phyloP scores from a whole-genome alignment of 2,797 vertebrate genomes.

The Anguilla megastoma region DNA sequence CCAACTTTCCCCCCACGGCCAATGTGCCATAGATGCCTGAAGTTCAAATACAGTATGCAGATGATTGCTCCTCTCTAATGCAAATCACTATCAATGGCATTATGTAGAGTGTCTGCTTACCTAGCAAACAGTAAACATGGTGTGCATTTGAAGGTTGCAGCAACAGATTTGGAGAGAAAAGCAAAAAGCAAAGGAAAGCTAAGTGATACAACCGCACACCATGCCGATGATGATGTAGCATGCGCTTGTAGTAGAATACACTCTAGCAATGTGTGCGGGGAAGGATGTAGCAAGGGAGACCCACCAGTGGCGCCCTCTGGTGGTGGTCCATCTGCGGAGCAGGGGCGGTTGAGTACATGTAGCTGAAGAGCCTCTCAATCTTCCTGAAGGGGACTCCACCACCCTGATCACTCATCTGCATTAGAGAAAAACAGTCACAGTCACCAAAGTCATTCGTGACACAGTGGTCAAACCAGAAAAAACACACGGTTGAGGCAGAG shows the following conservation, averaged over 20 bases:
- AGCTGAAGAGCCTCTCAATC: conserved; percentile 92
- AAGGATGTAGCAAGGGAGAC: conserved; percentile 25
- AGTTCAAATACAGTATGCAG: not conserved
- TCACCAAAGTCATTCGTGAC: not conserved
- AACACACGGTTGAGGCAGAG: not conserved
- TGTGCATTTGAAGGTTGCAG: too few species aligned
- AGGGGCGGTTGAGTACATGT: conserved; percentile 93
- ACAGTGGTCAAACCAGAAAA: not conserved
- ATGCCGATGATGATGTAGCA: too few species aligned
- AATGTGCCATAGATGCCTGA: too few species aligned
- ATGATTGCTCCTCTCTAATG: not conserved
- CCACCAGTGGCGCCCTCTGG: conserved; percentile 79
- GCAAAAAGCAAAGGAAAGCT: not conserved
- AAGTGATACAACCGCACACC: not conserved
- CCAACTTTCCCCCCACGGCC: too few species aligned
- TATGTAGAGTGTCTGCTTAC: not conserved
- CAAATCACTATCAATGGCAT: not conserved
- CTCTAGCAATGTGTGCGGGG: not conserved
- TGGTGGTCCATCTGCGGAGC: conserved; percentile 77
- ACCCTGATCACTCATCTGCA: conserved; percentile 88
- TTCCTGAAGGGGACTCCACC: conserved; percentile 86
- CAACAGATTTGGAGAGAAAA: not conserved
- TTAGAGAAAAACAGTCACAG: conserved; percentile 26
- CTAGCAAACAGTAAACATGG: not conserved
- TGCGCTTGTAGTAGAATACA: too few species aligned